A percentile compares a stretch with the other conserved stretches of the same genome.
Conservation (phyloP, 2,888 invertebrate genomes). For the Eupithecia vulgata region DNA sequence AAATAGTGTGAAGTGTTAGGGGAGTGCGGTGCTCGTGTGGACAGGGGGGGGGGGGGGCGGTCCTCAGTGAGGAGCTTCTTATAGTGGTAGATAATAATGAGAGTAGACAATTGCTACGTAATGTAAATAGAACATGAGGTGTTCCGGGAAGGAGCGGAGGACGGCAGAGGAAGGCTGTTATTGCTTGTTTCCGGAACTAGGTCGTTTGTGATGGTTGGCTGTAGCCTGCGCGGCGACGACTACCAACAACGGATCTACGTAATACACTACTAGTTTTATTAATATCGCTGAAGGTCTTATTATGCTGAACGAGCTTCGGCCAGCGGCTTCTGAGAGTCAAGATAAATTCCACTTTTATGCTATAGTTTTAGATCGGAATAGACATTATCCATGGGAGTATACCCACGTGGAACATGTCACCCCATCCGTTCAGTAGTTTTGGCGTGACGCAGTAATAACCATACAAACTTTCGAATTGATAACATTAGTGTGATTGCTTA, state of each 20-base stretch:
- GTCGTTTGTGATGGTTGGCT: not conserved
- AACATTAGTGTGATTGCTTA: too few species aligned
- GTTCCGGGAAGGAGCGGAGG: not conserved
- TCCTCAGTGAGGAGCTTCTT: too few species aligned
- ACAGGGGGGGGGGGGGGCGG: too few species aligned
- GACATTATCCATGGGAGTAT: too few species aligned
- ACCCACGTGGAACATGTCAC: not conserved
- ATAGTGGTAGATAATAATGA: not conserved
- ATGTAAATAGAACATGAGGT: not conserved
- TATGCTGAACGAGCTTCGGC: not conserved
- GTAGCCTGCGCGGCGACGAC: not conserved
- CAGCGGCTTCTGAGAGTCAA: not conserved
- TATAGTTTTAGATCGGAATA: too few species aligned
- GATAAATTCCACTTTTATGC: too few species aligned
- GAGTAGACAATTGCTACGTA: not conserved
- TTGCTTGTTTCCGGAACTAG: not conserved
- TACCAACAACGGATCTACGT: not conserved
- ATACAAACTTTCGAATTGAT: too few species aligned
- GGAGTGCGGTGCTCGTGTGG: too few species aligned
- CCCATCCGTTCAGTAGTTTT: not conserved
- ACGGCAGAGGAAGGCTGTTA: not conserved
- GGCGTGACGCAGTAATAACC: not conserved
- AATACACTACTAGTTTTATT: not conserved
- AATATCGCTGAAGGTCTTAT: not conserved
- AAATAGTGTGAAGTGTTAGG: conserved; percentile 11